A percentile compares a stretch with the other conserved stretches of the same genome.
Evolutionary conservation across 1,140 invertebrate species (phyloP).

Genomic region (Diploscapter pachys): DNA sequence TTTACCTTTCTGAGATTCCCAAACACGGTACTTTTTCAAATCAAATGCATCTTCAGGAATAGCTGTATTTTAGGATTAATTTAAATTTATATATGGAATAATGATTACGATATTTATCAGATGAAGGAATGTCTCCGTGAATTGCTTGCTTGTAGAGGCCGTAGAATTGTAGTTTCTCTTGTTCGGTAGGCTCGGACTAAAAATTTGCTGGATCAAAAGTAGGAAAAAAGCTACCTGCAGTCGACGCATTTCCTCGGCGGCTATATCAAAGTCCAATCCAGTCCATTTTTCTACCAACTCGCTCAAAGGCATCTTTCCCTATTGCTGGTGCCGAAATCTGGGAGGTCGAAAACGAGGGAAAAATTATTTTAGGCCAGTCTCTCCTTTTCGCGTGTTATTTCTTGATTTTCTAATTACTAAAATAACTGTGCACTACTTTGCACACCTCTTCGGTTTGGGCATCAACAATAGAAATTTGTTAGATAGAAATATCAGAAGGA

Average conservation of each 20-base stretch:
- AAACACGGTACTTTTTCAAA: constrained; percentile 35
- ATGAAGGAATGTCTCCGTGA: constrained; percentile 39
- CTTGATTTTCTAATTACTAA: too few relatives aligned
- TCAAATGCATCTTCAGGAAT: constrained; percentile 12
- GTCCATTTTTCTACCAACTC: constrained; percentile 22
- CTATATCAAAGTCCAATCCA: constrained; percentile 32
- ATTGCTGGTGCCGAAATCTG: too few relatives aligned
- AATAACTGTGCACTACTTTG: too few relatives aligned
- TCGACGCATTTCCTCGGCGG: constrained; percentile 39
- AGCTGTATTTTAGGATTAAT: not conserved
- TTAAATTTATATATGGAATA: not conserved
- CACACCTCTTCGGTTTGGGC: too few relatives aligned
- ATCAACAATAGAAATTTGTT: too few relatives aligned
- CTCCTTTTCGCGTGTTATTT: too few relatives aligned
- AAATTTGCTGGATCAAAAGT: too few relatives aligned
- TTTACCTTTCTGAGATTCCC: constrained; percentile 26
- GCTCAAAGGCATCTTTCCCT: too few relatives aligned
- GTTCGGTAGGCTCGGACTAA: constrained; percentile 15
- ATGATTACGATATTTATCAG: constrained; percentile 33
- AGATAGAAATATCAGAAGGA: too few relatives aligned
- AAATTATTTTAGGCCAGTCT: too few relatives aligned
- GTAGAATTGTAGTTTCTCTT: constrained; percentile 33
- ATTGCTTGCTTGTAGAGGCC: constrained; percentile 41
- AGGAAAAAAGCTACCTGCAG: constrained; percentile 5
- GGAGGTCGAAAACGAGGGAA: too few relatives aligned